Base-by-base conservation (phyloP, 2,797 vertebrate species). In the Hemibagrus guttatus region DNA sequence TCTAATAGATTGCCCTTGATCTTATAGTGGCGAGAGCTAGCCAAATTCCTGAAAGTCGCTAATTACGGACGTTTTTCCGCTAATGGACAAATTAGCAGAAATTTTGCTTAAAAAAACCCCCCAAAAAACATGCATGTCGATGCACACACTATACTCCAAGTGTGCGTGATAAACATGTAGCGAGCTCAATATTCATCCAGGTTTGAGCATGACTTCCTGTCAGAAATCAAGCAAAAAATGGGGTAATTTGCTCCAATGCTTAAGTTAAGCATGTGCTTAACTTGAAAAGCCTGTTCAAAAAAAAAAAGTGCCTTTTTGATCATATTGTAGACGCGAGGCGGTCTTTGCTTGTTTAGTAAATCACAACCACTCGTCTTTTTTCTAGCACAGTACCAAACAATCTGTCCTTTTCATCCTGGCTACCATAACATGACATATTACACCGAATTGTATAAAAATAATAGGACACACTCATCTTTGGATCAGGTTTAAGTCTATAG, bases 1-100 rank as follows among this genome's bases (percentile, higher is more conserved):
- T 88, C 91, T 92, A 7, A 42, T 39, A 26, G 12, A 61, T 39
- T 26, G 58, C 78, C 92, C 95, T 94, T 95, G 93, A 94, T 95
- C 93, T 92, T 85, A 86, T 85, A 88, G 88, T 89, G 89, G 87
- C 90, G 92, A 89, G 91, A 93, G 91, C 91, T 92, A 83, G 87
- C 87, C 88, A 86, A 91, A 91, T 93, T 64, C 75, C 72, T 76
- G 81, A 89, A 87, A 76, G 14, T 78, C 83, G 69, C 84, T 16
- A 39, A 56, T 69, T 83, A 35, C 46, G 13, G 46, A 12, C 42
- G n/a, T 3, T 68, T 69, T n/a, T n/a, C n/a, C n/a, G n/a, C n/a
- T n/a, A n/a, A 19, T 16, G 58, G 78, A 61, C 14, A 42, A n/a
- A 42, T 26, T 26, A 16, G n/a, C 49, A 56, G 74, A 13, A 52